phyloP scores from a whole-genome alignment of 2,113 vertebrate genomes.

The Axis porcinus region DNA sequence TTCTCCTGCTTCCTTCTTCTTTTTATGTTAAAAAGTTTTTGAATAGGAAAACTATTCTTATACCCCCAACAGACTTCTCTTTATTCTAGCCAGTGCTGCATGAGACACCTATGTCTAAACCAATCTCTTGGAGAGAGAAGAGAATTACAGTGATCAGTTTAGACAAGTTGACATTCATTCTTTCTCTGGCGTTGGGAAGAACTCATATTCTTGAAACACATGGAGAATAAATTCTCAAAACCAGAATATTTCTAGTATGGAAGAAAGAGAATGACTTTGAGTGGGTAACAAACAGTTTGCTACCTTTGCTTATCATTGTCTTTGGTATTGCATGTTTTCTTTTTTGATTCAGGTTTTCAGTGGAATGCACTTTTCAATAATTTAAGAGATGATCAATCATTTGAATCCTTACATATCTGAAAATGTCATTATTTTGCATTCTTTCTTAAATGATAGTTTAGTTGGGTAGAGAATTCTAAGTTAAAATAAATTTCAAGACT shows the following conservation, averaged over 20 bases:
- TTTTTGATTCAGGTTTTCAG: conserved; percentile 2
- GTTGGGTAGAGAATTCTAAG: not conserved
- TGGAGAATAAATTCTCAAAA: not conserved
- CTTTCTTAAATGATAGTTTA: not conserved
- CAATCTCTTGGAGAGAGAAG: not conserved
- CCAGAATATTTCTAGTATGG: not conserved
- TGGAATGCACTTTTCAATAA: not conserved
- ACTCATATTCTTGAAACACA: not conserved
- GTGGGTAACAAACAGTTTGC: not conserved
- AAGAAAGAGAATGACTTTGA: not conserved
- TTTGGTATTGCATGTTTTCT: not conserved
- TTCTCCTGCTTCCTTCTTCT: conserved; percentile 12
- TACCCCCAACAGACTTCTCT: not conserved
- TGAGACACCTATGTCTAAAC: not conserved
- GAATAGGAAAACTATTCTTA: conserved; percentile 33
- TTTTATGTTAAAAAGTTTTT: not conserved
- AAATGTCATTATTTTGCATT: conserved; percentile 7
- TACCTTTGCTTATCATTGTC: not conserved
- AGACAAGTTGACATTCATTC: not conserved
- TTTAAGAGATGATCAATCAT: not conserved
- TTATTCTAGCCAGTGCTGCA: not conserved
- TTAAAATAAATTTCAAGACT: not conserved
- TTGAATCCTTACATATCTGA: not conserved
- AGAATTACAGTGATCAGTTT: not conserved
- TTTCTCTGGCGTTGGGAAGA: not conserved